Evolutionary conservation across 2,888 invertebrate genomes (phyloP).

Genomic region (Pachydiplax longipennis): DNA sequence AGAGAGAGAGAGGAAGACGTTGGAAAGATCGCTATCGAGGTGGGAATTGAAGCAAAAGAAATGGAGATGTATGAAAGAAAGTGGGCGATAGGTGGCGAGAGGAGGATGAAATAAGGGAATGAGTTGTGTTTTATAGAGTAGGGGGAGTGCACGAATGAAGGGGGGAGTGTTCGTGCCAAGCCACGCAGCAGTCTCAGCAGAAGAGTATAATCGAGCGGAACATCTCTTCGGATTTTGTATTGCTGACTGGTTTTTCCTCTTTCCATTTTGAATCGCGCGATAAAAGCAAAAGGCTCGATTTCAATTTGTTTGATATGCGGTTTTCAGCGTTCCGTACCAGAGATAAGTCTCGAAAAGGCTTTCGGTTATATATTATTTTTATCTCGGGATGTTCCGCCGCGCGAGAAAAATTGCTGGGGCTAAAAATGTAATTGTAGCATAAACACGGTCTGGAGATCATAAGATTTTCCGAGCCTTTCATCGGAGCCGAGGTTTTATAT

Average conservation of each 20-base stretch:
- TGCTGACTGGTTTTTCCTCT: constrained; percentile 38
- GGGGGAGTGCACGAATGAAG: too few relatives aligned
- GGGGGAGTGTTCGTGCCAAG: constrained; percentile 22
- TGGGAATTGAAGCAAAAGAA: background rate
- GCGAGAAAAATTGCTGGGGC: background rate
- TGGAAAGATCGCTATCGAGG: background rate
- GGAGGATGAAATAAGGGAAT: background rate
- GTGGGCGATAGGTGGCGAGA: background rate
- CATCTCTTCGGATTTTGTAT: constrained; percentile 35
- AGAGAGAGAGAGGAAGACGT: background rate
- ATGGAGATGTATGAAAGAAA: background rate
- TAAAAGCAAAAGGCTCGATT: constrained; percentile 43
- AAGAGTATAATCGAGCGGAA: constrained; percentile 43
- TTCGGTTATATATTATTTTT: constrained; percentile 13
- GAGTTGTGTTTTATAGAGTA: background rate
- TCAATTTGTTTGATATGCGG: constrained; percentile 44
- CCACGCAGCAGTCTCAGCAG: constrained; percentile 27
- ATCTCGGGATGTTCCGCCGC: constrained; percentile 9
- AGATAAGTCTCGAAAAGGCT: constrained; percentile 7
- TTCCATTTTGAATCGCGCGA: constrained; percentile 40
- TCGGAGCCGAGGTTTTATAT: background rate
- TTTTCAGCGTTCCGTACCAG: constrained; percentile 8
- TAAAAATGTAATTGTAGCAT: constrained; percentile 21
- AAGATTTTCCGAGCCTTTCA: constrained; percentile 13
- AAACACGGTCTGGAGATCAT: background rate